Conservation (phyloP, 2,888 invertebrate genomes). For the Portevinia maculata region DNA sequence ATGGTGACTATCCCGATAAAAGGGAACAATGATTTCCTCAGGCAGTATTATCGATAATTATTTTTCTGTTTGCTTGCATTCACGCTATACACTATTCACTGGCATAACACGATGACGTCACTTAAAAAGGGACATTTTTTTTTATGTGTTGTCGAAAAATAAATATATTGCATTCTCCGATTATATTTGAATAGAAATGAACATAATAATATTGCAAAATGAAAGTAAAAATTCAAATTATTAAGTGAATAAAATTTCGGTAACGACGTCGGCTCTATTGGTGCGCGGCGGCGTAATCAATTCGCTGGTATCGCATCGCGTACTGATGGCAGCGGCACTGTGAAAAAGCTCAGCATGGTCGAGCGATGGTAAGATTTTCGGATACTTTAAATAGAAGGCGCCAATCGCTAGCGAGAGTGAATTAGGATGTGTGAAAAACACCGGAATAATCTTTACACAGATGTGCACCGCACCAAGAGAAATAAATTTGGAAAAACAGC, state of each 20-base stretch:
- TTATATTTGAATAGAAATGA: constrained; percentile 24
- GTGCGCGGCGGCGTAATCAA: constrained; percentile 72
- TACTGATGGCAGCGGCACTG: constrained; percentile 52
- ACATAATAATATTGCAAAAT: constrained; percentile 26
- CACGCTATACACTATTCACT: constrained; percentile 20
- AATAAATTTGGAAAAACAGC: constrained; percentile 39
- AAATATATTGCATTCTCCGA: constrained; percentile 22
- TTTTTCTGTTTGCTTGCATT: neutral
- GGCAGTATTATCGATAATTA: constrained; percentile 20
- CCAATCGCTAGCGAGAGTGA: constrained; percentile 55
- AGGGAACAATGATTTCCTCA: constrained; percentile 17
- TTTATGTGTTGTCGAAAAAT: constrained; percentile 14
- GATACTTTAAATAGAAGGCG: constrained; percentile 65
- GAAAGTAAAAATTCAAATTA: constrained; percentile 35
- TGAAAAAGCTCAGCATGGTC: constrained; percentile 63
- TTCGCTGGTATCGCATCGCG: constrained; percentile 71
- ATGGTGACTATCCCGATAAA: constrained; percentile 18
- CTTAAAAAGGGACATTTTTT: constrained; percentile 43
- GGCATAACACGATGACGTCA: constrained; percentile 8
- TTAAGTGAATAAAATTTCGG: constrained; percentile 47
- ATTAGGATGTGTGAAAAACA: constrained; percentile 63
- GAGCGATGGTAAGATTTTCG: constrained; percentile 65
- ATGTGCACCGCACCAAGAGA: neutral
- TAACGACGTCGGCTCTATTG: constrained; percentile 67
- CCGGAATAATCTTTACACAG: constrained; percentile 12